Base-by-base conservation (phyloP, 2,797 vertebrate genomes). In the Rhynchonycteris naso region DNA sequence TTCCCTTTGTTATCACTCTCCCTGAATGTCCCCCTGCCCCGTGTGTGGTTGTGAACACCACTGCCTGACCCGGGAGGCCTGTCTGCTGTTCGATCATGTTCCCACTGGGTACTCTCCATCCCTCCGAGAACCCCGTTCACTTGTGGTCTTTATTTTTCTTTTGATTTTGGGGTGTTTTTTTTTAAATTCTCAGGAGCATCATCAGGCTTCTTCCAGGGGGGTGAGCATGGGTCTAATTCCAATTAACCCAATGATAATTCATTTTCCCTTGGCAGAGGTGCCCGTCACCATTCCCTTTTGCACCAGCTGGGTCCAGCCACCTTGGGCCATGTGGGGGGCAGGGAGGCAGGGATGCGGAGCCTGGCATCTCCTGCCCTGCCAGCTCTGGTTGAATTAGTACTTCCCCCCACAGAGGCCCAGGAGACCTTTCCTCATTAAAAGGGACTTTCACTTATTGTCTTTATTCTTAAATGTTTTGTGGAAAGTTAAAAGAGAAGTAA, bases 381-480 rank as follows among this genome's bases (percentile, higher is more conserved):
- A 79, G 81, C 71, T 76, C 93, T 14, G 28, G 66, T 13, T 66
- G 7, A 78, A 65, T 87, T 50, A 56, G 35, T 38, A 26, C 78
- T 82, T 92, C n/a, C 68, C 71, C 69, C 59, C 24, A 5, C 26
- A 7, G 63, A 92, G 71, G 15, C 88, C 92, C 88, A 56, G 82
- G 79, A 86, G 92, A 74, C 88, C 79, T 94, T 93, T 92, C 47
- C 58, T 92, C 35, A 91, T 95, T 90, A 94, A 96, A 94, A 84
- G 66, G 58, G 79, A 90, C 95, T 88, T 96, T 91, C 74, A 59
- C 35, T 94, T 95, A 83, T 92, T 97, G 96, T 94, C 93, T 94
- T 97, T 93, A 95, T 95, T 96, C 96, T 94, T 82, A 83, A 95
- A 86, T 94, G 78, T 96, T 95, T 96, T 93, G 88, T 94, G 69